Evolutionary conservation across 1,140 invertebrate genomes (phyloP).

Genomic region (Acromyrmex charruanus): DNA sequence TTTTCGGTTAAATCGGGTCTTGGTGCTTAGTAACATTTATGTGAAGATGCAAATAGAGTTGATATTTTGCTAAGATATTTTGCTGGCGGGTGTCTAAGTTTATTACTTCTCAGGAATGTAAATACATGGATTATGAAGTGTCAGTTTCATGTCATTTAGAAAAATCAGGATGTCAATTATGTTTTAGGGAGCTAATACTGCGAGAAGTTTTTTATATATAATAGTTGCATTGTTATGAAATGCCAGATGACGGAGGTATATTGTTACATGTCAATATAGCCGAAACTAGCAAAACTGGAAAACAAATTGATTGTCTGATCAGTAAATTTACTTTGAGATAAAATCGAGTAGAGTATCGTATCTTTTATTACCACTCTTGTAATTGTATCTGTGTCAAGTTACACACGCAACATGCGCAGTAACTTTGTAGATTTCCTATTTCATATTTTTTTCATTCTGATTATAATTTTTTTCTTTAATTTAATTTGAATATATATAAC

Average conservation of each 20-base stretch:
- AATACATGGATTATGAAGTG: not conserved
- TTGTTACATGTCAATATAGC: not conserved
- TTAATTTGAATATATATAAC: not conserved
- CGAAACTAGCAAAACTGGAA: slow-evolving; percentile 20
- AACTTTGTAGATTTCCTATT: not conserved
- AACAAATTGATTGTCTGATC: slow-evolving; percentile 42
- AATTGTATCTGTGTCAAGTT: slow-evolving; percentile 37
- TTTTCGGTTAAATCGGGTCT: no score
- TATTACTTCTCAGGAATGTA: not conserved
- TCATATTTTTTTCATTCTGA: not conserved
- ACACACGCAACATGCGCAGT: not conserved
- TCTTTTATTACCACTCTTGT: slow-evolving; percentile 8
- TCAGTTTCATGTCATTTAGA: not conserved
- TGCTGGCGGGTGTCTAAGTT: no score
- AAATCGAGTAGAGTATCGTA: not conserved
- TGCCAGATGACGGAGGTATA: not conserved
- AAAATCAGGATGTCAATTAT: not conserved
- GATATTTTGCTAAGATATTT: no score
- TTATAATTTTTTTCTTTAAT: slow-evolving; percentile 2
- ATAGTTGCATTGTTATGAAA: not conserved
- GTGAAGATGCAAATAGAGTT: no score
- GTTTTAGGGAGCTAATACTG: not conserved
- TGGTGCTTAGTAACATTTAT: no score
- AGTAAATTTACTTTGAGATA: slow-evolving; percentile 6
- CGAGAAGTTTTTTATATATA: not conserved